Evolutionary conservation across 2,113 vertebrate genomes (phyloP).

Genomic region (Catharus fuscescens): DNA sequence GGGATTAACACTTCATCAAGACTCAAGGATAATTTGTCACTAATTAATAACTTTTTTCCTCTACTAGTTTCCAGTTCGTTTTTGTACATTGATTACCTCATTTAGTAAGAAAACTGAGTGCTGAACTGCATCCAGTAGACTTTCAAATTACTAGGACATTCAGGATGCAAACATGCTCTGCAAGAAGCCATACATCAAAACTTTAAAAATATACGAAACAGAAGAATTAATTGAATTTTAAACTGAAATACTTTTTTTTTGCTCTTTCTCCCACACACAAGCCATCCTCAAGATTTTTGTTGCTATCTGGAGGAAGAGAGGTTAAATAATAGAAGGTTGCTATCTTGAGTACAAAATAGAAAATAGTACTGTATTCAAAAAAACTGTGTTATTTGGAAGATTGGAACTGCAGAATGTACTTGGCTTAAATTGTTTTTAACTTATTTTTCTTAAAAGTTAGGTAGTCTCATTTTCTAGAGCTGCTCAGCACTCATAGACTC

Average conservation of each 20-base stretch:
- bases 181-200: neutral
- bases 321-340: neutral
- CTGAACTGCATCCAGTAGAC: neutral
- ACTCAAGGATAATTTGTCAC: neutral
- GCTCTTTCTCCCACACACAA: neutral
- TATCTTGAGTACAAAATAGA: neutral
- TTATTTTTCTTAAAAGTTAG: neutral
- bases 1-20: neutral
- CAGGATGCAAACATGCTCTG: fast-evolving
- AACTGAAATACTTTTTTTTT: neutral
- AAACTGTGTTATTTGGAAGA: neutral
- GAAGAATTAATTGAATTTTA: neutral
- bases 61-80: neutral
- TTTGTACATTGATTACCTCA: neutral
- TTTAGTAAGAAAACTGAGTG: neutral
- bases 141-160: neutral
- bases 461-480: neutral
- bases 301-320: neutral
- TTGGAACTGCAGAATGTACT: neutral
- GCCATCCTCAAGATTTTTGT: neutral
- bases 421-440: neutral
- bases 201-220: neutral
- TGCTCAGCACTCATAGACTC: neutral
- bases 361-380: neutral
- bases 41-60: neutral